Base-by-base conservation (phyloP, 2,888 invertebrate species). In the Agriopis leucophaearia region DNA sequence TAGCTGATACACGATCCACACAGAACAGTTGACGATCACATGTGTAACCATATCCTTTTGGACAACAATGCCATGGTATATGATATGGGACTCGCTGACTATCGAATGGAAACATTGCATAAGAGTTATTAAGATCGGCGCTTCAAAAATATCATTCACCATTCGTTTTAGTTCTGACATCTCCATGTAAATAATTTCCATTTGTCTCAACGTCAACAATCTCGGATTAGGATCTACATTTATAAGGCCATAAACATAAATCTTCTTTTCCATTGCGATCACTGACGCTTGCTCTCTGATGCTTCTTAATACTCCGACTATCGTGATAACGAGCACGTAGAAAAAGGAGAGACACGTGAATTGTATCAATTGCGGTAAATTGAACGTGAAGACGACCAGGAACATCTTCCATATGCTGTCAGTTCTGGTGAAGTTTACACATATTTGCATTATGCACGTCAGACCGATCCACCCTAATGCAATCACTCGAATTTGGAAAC, bases 91-190 rank as follows among this genome's bases (percentile, higher is more conserved):
- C 64, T 92, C 89, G 57, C 90, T 90, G 1, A 92, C 85, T 47
- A 91, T 85, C 0, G 87, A 70, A 64, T 92, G 92, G 54, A 92
- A 92, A 71, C 88, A 86, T 73, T 92, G 92, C 10, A 90, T 54
- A 2, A 84, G 75, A 0, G 86, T 84, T 9, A 86, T 71, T 18
- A 92, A 69, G 42, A 92, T 81, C 0, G 88, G 83, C 0, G 85
- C 87, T 76, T 90, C 83, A 72, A 91, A 92, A 8, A 82, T 81
- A 36, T 77, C 59, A 65, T 87, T 90, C 60, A 92, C 87, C 12
- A 78, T 76, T 5, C 78, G 72, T 70, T 88, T 90, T 13, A 87
- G 77, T 36, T 86, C 82, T 60, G 84, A 84, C 8, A 79, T 83
- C 64, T 85, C 84, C 0, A 81, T 76, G 50, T 87, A 92, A 18